These are phyloP conservation scores for Calameuta idolon DNA, from an alignment of 2,888 invertebrate species.

Conservation along the genomic window DNA sequence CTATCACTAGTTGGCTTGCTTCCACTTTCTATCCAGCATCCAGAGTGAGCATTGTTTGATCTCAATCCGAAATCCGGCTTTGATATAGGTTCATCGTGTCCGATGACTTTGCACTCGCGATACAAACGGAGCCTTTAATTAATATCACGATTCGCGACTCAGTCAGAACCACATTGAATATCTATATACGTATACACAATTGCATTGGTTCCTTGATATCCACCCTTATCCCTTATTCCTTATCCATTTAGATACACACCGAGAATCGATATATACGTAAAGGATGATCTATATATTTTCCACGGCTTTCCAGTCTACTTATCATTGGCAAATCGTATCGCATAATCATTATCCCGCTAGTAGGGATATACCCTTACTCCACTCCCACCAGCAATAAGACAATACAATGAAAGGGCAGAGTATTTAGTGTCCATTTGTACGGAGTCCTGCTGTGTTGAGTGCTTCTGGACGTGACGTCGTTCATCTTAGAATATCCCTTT, in stretches of 20 bases:
- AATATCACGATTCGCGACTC: conserved; percentile 4
- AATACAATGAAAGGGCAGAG: conserved; percentile 20
- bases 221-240: background rate
- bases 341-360: background rate
- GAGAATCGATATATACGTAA: background rate
- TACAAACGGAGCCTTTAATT: conserved; percentile 10
- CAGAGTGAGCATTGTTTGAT: conserved; percentile 26
- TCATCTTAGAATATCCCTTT: conserved; percentile 17
- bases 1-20: background rate
- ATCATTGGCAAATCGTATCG: background rate
- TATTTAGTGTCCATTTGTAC: conserved; percentile 26
- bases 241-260: background rate
- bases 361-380: background rate
- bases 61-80: conserved; percentile 30
- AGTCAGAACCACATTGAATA: background rate
- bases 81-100: conserved; percentile 22
- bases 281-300: background rate
- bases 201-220: background rate
- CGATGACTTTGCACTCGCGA: conserved; percentile 8
- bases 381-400: background rate
- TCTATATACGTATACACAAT: background rate
- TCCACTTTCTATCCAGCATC: conserved; percentile 12
- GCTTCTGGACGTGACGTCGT: conserved; percentile 26
- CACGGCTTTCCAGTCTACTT: background rate
- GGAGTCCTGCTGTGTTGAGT: conserved; percentile 23